phyloP scores from a whole-genome alignment of 2,113 vertebrate genomes.

The Apodemus speciosus region DNA sequence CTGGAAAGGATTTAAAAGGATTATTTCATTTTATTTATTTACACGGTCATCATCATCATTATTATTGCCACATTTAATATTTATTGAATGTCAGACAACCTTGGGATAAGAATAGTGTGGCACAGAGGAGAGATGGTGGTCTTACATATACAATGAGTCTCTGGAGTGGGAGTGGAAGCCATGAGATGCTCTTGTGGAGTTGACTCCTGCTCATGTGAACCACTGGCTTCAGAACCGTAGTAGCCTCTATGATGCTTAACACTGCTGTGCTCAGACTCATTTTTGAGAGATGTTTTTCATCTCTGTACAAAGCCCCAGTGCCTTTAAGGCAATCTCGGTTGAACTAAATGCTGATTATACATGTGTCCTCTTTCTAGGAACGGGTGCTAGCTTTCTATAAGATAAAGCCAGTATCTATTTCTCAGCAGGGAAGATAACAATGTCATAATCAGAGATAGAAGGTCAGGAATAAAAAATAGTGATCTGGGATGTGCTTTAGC shows the following conservation, averaged over 20 bases:
- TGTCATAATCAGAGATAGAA: neutral
- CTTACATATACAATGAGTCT: neutral
- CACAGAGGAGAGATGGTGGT: neutral
- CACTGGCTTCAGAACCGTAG: neutral
- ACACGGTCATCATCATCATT: conserved; percentile 45
- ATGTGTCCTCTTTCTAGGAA: neutral
- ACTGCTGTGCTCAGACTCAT: neutral
- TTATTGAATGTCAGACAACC: conserved; percentile 60
- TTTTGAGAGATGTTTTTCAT: neutral
- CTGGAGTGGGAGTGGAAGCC: neutral
- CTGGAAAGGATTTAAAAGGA: conserved; percentile 40
- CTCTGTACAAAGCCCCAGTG: neutral
- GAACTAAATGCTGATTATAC: conserved; percentile 16
- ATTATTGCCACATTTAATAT: conserved; percentile 68
- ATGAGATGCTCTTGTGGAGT: neutral
- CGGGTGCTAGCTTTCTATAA: neutral
- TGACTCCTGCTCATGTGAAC: neutral
- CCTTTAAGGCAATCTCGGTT: neutral
- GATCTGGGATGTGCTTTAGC: neutral
- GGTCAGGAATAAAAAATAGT: neutral
- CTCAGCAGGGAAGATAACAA: conserved; percentile 27
- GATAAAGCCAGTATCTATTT: conserved; percentile 52
- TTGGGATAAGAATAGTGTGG: conserved; percentile 22
- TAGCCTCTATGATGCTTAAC: fast-evolving
- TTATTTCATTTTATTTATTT: conserved; percentile 72